phyloP scores from a whole-genome alignment of 2,797 vertebrate species.

The Sebastes matsubarae region DNA sequence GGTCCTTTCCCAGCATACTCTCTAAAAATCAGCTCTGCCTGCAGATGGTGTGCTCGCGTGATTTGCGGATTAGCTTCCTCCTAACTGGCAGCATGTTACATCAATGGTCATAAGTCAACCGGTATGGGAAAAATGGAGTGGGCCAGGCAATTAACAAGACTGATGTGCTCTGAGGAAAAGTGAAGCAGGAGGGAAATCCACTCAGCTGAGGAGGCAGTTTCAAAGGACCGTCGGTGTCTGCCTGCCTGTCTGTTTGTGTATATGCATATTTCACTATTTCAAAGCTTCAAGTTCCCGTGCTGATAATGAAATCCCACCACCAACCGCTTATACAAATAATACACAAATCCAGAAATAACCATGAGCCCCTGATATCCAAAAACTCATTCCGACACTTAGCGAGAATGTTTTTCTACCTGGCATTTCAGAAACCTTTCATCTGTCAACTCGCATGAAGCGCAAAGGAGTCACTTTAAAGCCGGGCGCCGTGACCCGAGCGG shows the following conservation, averaged over 20 bases:
- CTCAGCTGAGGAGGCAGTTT: conserved; percentile 45
- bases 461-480: not conserved
- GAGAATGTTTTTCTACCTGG: conserved; percentile 5
- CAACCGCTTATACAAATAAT: conserved; percentile 46
- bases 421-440: conserved; percentile 25
- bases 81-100: conserved; percentile 32
- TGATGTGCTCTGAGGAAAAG: conserved; percentile 47
- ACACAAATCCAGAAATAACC: conserved; percentile 48
- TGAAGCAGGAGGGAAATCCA: conserved; percentile 55
- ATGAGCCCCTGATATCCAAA: conserved; percentile 17
- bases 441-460: not conserved
- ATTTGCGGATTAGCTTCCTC: not conserved
- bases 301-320: conserved; percentile 52
- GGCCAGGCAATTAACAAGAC: conserved; percentile 53
- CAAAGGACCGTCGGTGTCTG: conserved; percentile 14
- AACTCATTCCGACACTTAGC: not conserved
- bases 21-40: conserved; percentile 16
- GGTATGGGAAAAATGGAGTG: conserved; percentile 21
- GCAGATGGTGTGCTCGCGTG: conserved; percentile 16
- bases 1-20: not conserved
- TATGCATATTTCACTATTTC: conserved; percentile 46
- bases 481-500: not conserved
- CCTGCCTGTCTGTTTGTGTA: not conserved
- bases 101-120: conserved; percentile 47
- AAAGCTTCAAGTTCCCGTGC: conserved; percentile 32